phyloP scores from a whole-genome alignment of 2,888 invertebrate species.

The Diadegma fenestrale region DNA sequence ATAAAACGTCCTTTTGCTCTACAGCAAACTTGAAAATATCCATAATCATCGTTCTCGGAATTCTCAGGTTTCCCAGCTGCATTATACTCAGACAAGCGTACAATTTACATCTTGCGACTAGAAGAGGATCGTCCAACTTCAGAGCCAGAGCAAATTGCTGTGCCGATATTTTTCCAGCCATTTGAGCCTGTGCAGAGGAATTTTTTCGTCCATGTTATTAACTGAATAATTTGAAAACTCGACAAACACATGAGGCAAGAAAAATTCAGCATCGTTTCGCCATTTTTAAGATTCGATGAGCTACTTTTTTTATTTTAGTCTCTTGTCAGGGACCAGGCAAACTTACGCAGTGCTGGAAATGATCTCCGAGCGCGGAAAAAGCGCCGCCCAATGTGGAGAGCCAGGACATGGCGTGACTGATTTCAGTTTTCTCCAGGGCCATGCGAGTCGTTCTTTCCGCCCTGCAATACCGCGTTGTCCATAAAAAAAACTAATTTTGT shows the following conservation, averaged over 20 bases:
- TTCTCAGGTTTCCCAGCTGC: conserved; percentile 90
- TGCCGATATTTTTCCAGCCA: conserved; percentile 94
- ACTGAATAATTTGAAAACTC: conserved; percentile 42
- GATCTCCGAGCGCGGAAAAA: conserved; percentile 97
- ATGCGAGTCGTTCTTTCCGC: conserved; percentile 85
- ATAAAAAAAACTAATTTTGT: neutral
- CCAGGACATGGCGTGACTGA: conserved; percentile 96
- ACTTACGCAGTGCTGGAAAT: conserved; percentile 91
- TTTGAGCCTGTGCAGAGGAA: conserved; percentile 89
- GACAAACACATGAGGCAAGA: too few relatives aligned
- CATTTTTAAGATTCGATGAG: too few relatives aligned
- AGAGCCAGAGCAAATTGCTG: conserved; percentile 93
- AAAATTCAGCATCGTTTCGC: neutral
- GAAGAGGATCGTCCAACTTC: conserved; percentile 92
- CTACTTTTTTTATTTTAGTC: neutral
- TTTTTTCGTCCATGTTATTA: conserved; percentile 16
- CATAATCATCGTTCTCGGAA: conserved; percentile 88
- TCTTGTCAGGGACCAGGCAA: neutral
- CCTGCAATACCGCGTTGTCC: conserved; percentile 80
- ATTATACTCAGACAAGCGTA: conserved; percentile 95
- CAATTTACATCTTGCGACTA: conserved; percentile 93
- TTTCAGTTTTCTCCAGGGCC: conserved; percentile 89
- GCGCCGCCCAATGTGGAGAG: conserved; percentile 98
- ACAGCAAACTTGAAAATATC: conserved; percentile 86
- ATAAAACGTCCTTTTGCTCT: conserved; percentile 87